phyloP scores from a whole-genome alignment of 2,888 invertebrate species.

The Acanthopleura granulata region DNA sequence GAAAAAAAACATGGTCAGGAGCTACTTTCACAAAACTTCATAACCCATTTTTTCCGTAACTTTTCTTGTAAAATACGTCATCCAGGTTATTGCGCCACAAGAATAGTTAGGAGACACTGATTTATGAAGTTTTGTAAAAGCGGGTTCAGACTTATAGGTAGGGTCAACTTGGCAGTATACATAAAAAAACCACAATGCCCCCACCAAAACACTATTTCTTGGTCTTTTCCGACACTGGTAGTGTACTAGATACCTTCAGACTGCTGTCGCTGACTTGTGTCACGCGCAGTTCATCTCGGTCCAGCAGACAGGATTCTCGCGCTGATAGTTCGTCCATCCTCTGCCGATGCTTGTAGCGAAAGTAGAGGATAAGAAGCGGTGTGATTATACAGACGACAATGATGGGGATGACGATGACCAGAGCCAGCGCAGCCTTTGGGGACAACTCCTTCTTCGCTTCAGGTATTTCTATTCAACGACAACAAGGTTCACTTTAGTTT shows the following conservation, averaged over 20 bases:
- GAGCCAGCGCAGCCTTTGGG: neutral
- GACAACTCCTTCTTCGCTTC: neutral
- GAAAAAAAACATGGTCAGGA: neutral
- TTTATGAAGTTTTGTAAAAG: too few species aligned
- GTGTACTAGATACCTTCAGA: constrained; percentile 40
- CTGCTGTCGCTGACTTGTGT: constrained; percentile 59
- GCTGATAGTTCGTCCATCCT: constrained; percentile 39
- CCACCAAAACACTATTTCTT: too few species aligned
- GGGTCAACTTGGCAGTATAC: too few species aligned
- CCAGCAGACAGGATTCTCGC: constrained; percentile 43
- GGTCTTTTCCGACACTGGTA: too few species aligned
- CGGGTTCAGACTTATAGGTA: too few species aligned
- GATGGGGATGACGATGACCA: constrained; percentile 41
- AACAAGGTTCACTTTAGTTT: too few species aligned
- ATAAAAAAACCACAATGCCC: too few species aligned
- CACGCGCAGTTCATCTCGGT: constrained; percentile 49
- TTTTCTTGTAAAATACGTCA: too few species aligned
- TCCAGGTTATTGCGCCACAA: neutral
- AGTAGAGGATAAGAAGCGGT: constrained; percentile 32
- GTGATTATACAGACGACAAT: constrained; percentile 34
- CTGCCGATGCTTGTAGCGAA: constrained; percentile 39
- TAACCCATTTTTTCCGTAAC: too few species aligned
- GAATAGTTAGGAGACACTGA: too few species aligned
- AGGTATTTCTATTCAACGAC: neutral
- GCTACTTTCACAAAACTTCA: too few species aligned